Conservation (phyloP, 2,888 invertebrate genomes). For the Coenonympha glycerion region DNA sequence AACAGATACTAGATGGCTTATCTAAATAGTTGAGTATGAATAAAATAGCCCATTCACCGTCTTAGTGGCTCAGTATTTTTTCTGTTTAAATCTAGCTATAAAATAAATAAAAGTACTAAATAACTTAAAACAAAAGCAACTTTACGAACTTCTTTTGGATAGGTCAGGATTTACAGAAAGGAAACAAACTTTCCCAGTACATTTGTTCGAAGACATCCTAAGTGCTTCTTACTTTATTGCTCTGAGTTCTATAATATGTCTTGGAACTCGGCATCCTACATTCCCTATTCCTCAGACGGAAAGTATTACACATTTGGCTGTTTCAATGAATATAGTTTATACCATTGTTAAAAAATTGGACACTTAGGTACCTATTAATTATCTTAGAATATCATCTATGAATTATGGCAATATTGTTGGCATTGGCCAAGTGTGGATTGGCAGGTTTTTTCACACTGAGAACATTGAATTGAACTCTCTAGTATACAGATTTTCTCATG, state of each 20-base stretch:
- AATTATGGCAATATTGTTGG: no score
- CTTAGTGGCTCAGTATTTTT: neutral
- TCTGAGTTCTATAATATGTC: constrained; percentile 2
- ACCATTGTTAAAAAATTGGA: no score
- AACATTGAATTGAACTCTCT: no score
- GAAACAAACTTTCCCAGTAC: constrained; percentile 12
- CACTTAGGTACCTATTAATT: no score
- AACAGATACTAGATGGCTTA: neutral
- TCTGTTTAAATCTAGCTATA: neutral
- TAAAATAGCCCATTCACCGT: neutral
- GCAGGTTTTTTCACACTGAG: no score
- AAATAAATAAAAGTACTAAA: neutral
- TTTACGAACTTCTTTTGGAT: constrained; percentile 56
- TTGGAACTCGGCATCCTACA: neutral
- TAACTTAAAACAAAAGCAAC: constrained; percentile 43
- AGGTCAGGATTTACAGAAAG: constrained; percentile 11
- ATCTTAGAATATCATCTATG: no score
- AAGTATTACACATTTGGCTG: neutral
- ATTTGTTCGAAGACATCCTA: constrained; percentile 12
- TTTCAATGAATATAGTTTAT: neutral
- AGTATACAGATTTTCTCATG: no score
- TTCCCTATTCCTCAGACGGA: no score
- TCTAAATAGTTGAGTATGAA: neutral
- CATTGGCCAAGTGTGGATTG: no score
- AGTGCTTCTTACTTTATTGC: constrained; percentile 13